Conservation (phyloP, 1,140 invertebrate genomes). For the Vanessa atalanta region DNA sequence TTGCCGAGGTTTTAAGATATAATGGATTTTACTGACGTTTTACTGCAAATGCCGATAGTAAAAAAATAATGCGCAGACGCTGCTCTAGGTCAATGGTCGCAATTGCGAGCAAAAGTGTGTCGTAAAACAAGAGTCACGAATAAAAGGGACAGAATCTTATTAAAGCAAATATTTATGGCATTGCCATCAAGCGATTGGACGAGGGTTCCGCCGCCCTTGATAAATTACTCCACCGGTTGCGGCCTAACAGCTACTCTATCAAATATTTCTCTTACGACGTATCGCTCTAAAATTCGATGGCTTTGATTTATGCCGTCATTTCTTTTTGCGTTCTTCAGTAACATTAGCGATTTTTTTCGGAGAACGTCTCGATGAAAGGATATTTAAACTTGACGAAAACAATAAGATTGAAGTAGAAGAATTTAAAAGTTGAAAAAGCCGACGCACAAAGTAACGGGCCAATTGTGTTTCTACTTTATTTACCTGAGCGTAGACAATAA, state of each 20-base stretch:
- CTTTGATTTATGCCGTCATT: conserved; percentile 64
- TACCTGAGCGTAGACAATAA: conserved; percentile 77
- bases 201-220: conserved; percentile 70
- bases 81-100: conserved; percentile 47
- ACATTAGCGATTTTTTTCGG: conserved; percentile 2
- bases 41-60: conserved; percentile 54
- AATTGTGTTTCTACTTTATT: conserved; percentile 75
- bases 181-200: conserved; percentile 77
- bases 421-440: conserved; percentile 74
- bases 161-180: conserved; percentile 81
- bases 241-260: conserved; percentile 59
- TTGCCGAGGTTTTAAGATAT: conserved; percentile 14
- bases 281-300: conserved; percentile 64
- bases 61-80: conserved; percentile 63
- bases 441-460: conserved; percentile 64
- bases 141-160: conserved; percentile 79
- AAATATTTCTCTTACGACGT: conserved; percentile 64
- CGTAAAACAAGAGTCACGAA: conserved; percentile 74
- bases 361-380: conserved; percentile 42
- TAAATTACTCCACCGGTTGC: conserved; percentile 69
- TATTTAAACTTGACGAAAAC: conserved; percentile 37
- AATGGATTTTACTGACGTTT: conserved; percentile 39
- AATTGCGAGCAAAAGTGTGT: conserved; percentile 64
- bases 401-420: conserved; percentile 61
- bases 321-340: conserved; percentile 51